Percentiles rank a stretch among this genome's conserved stretches.
phyloP scores from a whole-genome alignment of 2,113 vertebrate species.

The Bettongia penicillata region DNA sequence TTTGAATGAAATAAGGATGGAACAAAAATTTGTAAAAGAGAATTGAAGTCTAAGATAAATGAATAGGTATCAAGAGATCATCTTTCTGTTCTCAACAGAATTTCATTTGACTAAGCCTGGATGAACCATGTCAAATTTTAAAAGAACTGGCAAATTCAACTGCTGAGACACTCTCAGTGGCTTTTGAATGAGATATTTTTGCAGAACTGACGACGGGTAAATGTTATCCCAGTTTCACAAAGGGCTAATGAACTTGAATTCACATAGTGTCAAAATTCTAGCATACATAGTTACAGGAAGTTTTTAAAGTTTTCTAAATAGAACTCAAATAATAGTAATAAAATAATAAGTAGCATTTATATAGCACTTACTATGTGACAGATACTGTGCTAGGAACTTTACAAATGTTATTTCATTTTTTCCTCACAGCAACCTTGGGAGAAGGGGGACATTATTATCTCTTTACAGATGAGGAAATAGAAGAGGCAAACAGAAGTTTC shows the following conservation, averaged over 20 bases:
- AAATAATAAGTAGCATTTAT: background rate
- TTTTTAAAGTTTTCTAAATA: background rate
- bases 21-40: background rate
- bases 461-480: background rate
- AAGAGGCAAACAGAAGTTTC: background rate
- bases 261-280: background rate
- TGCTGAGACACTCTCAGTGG: background rate
- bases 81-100: background rate
- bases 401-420: background rate
- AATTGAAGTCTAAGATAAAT: background rate
- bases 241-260: background rate
- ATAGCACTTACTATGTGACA: background rate
- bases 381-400: background rate
- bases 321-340: background rate
- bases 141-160: background rate
- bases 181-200: background rate
- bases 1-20: background rate
- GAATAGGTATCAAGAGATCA: background rate
- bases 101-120: background rate
- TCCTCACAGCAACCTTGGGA: background rate
- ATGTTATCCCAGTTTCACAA: background rate
- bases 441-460: background rate
- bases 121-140: background rate
- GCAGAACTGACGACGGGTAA: background rate
- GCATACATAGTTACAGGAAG: background rate